These are phyloP conservation scores for Pholis gunnellus DNA, from an alignment of 2,113 vertebrate species.

Conservation along the genomic window DNA sequence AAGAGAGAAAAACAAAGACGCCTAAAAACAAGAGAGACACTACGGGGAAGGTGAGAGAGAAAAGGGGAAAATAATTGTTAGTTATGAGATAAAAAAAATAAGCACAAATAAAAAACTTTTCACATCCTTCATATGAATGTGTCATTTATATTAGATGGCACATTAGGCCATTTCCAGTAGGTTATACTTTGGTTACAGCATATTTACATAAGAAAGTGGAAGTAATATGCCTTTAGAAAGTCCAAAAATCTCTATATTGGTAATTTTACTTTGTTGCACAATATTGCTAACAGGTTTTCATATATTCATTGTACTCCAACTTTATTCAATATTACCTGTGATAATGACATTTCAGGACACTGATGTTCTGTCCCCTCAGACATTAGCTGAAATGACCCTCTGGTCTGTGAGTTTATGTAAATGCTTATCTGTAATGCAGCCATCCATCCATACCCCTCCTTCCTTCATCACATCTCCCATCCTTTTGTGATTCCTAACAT, in stretches of 20 bases:
- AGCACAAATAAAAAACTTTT: constrained; percentile 2
- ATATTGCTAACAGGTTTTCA: neutral
- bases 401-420: constrained; percentile 3
- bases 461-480: constrained; percentile 2
- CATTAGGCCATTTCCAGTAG: neutral
- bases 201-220: neutral
- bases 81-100: neutral
- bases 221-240: neutral
- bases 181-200: neutral
- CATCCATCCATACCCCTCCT: constrained; percentile 16
- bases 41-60: constrained; percentile 86
- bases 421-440: constrained; percentile 26
- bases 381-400: constrained; percentile 10
- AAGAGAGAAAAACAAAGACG: constrained; percentile 87
- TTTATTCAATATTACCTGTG: neutral
- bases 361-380: neutral
- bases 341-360: constrained; percentile 1
- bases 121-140: neutral
- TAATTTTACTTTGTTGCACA: neutral
- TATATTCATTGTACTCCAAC: neutral
- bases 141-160: constrained; percentile 1
- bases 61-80: constrained; percentile 39
- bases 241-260: neutral
- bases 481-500: neutral
- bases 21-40: constrained; percentile 86